Evolutionary conservation across 2,797 vertebrate genomes (phyloP), one percentile per base, ranked within the genome.

Genomic region (Coendou prehensilis): DNA sequence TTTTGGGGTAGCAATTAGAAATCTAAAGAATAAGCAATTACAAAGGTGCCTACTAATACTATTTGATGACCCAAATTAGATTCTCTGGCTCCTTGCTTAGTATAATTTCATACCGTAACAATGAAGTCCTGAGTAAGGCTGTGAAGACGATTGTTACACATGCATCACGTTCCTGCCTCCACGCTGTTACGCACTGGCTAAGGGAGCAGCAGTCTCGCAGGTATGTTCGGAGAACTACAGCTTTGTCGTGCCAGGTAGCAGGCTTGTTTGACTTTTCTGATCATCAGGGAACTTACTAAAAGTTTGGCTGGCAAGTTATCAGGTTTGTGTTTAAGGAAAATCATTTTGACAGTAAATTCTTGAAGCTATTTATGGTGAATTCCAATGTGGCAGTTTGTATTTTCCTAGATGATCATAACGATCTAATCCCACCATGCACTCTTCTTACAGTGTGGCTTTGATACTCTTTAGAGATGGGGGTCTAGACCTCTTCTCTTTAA

Each of bases 1-100:
- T 95, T 59, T 83, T 50, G 67, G 26, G 45, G 26, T 11, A 69
- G 30, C 50, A 13, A 33, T 1, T 87, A 30, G 87, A 41, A 81
- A 75, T n/a, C 22, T 71, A 76, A 41, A 92, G 47, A 87, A 94
- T 45, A 87, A 90, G 73, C n/a, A 50, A 45, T 47, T 85, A 93
- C 17, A 82, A 82, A 97, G 23, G 8, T 50, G 59, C 8, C 54
- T 69, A 79, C 30, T 54, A 73, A 37, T 59, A 61, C 54, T 87
- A 56, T 89, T 81, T 85, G 78, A 57, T 71, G 6, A 87, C 86
- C 22, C 59, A 61, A 75, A 76, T 88, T 76, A 91, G 76, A 80
- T 61, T 84, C 13, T 30, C 79, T 59, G 57, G 30, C 50, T 71
- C 37, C 8, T 64, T 76, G 30, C 57, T 80, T 88, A 82, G 59